Conservation (phyloP, 2,113 vertebrate species). For the Pteronura brasiliensis region DNA sequence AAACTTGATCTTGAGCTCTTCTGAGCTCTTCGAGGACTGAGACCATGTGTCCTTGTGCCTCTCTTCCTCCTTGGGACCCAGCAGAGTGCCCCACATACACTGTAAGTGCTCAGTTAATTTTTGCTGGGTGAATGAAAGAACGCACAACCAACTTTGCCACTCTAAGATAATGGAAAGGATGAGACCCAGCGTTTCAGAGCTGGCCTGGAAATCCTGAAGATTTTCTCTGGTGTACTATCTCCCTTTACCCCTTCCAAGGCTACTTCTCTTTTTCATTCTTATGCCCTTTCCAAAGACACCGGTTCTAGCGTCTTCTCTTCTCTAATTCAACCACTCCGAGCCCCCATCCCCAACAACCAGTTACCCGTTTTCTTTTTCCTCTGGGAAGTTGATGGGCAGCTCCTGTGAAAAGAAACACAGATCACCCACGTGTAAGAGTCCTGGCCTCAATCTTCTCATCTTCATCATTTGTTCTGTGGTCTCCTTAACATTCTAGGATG, state of each 20-base stretch:
- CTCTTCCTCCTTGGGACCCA: background rate
- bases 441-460: background rate
- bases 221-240: background rate
- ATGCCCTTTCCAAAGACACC: background rate
- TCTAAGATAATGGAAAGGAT: background rate
- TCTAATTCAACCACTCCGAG: background rate
- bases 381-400: constrained; percentile 44
- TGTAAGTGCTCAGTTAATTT: background rate
- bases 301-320: background rate
- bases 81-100: background rate
- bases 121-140: background rate
- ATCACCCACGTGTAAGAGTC: background rate
- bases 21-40: background rate
- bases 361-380: constrained; percentile 72
- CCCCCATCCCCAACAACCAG: background rate
- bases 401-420: constrained; percentile 67
- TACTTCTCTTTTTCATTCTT: background rate
- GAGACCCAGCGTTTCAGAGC: background rate
- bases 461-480: background rate
- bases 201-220: background rate
- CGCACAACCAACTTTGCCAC: background rate
- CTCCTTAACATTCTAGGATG: background rate
- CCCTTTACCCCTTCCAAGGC: background rate
- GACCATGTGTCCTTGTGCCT: background rate
- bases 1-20: background rate